A percentile compares a stretch with the other conserved stretches of the same genome.
Conservation (phyloP, 92 coral and sea anemone species). For the Umimayanthus kanabou region DNA sequence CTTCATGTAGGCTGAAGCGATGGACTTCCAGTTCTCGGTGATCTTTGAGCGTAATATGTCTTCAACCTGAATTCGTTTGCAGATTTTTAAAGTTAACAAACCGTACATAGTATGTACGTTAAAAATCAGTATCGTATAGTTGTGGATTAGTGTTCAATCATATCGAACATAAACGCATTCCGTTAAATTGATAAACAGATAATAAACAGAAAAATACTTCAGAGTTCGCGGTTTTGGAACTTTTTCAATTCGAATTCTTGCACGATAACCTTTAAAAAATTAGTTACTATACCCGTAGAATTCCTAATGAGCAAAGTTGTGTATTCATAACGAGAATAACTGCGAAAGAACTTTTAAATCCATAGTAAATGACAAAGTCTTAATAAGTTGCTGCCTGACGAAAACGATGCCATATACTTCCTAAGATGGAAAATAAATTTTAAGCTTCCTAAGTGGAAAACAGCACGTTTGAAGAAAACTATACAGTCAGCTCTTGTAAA, state of each 20-base stretch:
- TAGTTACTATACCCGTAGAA: not conserved
- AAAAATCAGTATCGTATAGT: not conserved
- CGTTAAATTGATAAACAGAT: not conserved
- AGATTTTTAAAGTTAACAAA: not conserved
- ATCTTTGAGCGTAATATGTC: constrained; percentile 91
- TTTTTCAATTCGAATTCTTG: not conserved
- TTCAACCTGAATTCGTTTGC: constrained; percentile 68
- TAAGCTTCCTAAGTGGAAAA: too few species aligned
- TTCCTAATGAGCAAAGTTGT: not conserved
- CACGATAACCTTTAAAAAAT: not conserved
- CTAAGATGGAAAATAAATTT: too few species aligned
- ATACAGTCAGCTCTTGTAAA: too few species aligned
- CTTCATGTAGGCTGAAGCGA: constrained; percentile 85
- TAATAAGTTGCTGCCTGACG: too few species aligned
- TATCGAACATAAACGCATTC: too few species aligned
- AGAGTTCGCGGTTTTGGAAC: not conserved
- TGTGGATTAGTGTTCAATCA: not conserved
- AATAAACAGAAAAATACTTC: not conserved
- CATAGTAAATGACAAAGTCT: too few species aligned
- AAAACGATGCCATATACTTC: too few species aligned
- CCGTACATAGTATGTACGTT: not conserved
- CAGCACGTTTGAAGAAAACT: too few species aligned
- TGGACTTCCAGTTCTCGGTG: constrained; percentile 92
- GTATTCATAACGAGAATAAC: not conserved
- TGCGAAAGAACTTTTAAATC: too few species aligned